Evolutionary conservation across 2,797 vertebrate species (phyloP), one percentile per base, ranked within the genome.

Genomic region (Brachymystax lenok): DNA sequence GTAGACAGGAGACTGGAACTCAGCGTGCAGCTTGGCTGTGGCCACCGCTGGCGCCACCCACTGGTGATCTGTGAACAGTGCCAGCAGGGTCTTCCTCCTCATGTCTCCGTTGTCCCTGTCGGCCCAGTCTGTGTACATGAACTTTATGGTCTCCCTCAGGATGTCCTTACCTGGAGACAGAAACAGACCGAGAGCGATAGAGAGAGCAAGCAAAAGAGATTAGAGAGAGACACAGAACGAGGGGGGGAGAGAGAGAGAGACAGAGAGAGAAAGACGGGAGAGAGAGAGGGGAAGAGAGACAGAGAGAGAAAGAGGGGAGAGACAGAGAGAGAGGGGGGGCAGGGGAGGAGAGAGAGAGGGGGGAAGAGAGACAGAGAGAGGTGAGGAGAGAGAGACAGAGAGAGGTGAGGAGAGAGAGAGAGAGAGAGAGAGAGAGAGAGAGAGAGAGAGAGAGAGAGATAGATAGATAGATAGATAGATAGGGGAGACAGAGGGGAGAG

Each of bases 51-150:
- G 98, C 0, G 97, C 98, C 82, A 99, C 98, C 98, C 98, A 99
- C 81, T 99, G 98, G 87, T 99, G 98, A 89, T 98, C 97, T 0
- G 97, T 99, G 89, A 99, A 98, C 73, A 99, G 94, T 0, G 98
- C 97, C 83, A 99, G 85, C 19, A 99, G 91, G 1, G 96, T 98
- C 91, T 99, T 99, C 2, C 98, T 90, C 19, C 98, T 89, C 97
- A 97, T 99, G 88, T 99, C 97, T 0, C 95, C 96, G 6, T 99
- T 98, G 90, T 99, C 97, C 5, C 97, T 92, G 90, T 99, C 97
- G 0, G 98, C 98, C 98, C 98, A 99, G 89, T 99, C 97, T 0
- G 97, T 99, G 92, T 99, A 99, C 98, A 99, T 99, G 89, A 98
- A 99, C 91, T 98, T 99, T 85, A 99, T 99, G 87, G 98, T 99